These are phyloP conservation scores for Adelosebastes latens DNA, from an alignment of 2,797 vertebrate genomes.

Conservation along the genomic window DNA sequence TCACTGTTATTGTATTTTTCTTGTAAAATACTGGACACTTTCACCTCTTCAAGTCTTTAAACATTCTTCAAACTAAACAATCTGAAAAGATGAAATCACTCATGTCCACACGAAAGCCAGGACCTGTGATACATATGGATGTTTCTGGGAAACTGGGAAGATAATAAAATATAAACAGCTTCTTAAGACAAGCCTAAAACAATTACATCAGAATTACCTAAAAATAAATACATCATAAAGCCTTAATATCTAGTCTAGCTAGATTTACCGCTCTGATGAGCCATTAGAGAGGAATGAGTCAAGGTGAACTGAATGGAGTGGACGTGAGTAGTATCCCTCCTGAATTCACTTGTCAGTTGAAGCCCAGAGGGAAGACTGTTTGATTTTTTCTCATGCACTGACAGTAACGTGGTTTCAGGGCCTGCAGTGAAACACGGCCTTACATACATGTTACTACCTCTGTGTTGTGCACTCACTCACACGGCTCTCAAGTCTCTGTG, in stretches of 20 bases:
- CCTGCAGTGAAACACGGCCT: conserved; percentile 6
- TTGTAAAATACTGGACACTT: background rate
- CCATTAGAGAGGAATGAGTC: conserved; percentile 29
- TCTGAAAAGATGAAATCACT: background rate
- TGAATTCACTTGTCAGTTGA: conserved; percentile 8
- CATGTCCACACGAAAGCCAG: background rate
- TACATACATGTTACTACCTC: background rate
- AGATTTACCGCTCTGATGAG: conserved; percentile 26
- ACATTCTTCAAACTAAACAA: background rate
- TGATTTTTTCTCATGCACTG: background rate
- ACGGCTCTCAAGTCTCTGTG: conserved; percentile 42
- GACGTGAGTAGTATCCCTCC: background rate
- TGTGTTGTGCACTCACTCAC: conserved; percentile 18
- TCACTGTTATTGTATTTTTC: background rate
- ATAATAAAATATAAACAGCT: background rate
- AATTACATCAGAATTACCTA: background rate
- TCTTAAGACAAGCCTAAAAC: background rate
- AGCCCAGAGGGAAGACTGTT: background rate
- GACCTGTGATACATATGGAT: background rate
- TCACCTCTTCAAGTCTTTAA: background rate
- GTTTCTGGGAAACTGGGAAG: background rate
- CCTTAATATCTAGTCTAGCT: conserved; percentile 16
- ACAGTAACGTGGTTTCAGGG: conserved; percentile 21
- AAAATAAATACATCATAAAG: background rate
- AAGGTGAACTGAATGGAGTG: conserved; percentile 33